Conservation (phyloP, 2,797 vertebrate species). For the Oryzias sinensis region DNA sequence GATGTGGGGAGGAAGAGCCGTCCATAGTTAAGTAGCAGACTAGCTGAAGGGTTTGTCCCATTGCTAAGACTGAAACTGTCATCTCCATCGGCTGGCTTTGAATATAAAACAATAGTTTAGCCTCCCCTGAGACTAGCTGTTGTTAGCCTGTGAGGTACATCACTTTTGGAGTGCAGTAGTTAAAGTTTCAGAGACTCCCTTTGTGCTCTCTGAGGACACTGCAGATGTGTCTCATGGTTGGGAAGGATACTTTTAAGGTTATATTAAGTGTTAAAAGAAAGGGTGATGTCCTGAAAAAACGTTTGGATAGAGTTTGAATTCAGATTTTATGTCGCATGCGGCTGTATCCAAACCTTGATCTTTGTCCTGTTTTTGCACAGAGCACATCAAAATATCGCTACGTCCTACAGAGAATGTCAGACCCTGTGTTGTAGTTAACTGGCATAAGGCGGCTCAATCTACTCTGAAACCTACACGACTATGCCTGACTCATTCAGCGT, state of each 20-base stretch:
- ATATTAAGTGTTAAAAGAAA: constrained; percentile 10
- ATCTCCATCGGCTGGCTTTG: constrained; percentile 16
- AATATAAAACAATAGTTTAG: constrained; percentile 28
- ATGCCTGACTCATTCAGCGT: not conserved
- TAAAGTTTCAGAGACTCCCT: constrained; percentile 39
- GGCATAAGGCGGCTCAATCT: not conserved
- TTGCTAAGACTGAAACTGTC: constrained; percentile 7
- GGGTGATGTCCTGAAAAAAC: constrained; percentile 1
- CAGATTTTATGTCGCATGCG: not conserved
- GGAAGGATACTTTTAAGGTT: not conserved
- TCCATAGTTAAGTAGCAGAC: too few relatives aligned
- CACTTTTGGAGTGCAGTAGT: constrained; percentile 21
- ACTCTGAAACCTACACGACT: not conserved
- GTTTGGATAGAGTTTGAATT: not conserved
- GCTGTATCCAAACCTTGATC: too few relatives aligned
- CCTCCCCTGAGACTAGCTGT: constrained; percentile 33
- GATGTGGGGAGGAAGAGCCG: too few relatives aligned
- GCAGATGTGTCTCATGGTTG: constrained; percentile 9
- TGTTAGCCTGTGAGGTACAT: constrained; percentile 25
- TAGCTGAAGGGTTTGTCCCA: too few relatives aligned
- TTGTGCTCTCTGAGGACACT: constrained; percentile 11
- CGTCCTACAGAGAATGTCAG: too few relatives aligned
- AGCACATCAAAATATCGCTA: too few relatives aligned
- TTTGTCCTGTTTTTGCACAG: too few relatives aligned
- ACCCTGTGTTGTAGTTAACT: too few relatives aligned